A percentile compares a stretch with the other conserved stretches of the same genome.
phyloP scores from a whole-genome alignment of 2,888 invertebrate genomes.

The Epinotia ramella region DNA sequence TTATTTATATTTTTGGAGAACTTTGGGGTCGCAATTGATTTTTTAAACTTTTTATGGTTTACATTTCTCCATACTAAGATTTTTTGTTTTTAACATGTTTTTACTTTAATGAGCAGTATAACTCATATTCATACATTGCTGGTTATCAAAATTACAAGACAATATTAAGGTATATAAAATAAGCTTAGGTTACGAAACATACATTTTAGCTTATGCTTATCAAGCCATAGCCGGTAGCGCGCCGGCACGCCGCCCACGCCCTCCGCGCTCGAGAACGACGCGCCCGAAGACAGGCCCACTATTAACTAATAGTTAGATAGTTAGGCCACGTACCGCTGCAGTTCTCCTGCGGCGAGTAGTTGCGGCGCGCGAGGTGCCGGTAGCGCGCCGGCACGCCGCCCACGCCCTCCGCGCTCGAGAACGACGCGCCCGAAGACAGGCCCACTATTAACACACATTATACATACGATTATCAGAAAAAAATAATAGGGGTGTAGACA shows the following conservation, averaged over 20 bases:
- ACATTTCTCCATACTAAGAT: no score
- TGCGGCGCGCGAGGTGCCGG: slow-evolving; percentile 74
- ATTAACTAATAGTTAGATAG: slow-evolving; percentile 40
- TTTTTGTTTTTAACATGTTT: no score
- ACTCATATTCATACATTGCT: no score
- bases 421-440: slow-evolving; percentile 80
- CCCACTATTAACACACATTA: slow-evolving; percentile 63
- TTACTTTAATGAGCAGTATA: no score
- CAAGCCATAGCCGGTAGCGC: slow-evolving; percentile 64
- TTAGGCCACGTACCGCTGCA: slow-evolving; percentile 64
- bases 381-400: slow-evolving; percentile 61
- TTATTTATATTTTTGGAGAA: no score
- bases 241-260: slow-evolving; percentile 60
- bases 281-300: slow-evolving; percentile 81
- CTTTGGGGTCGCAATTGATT: no score
- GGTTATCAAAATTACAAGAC: no score
- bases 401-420: slow-evolving; percentile 78
- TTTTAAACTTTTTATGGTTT: no score
- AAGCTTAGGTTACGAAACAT: no score
- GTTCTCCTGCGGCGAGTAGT: slow-evolving; percentile 79
- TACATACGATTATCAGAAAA: not conserved
- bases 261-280: slow-evolving; percentile 80
- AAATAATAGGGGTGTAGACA: no score
- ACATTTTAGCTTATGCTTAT: no score
- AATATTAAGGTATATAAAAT: no score